Base-by-base conservation (phyloP, 2,797 vertebrate genomes). In the Sebastes nivosus region DNA sequence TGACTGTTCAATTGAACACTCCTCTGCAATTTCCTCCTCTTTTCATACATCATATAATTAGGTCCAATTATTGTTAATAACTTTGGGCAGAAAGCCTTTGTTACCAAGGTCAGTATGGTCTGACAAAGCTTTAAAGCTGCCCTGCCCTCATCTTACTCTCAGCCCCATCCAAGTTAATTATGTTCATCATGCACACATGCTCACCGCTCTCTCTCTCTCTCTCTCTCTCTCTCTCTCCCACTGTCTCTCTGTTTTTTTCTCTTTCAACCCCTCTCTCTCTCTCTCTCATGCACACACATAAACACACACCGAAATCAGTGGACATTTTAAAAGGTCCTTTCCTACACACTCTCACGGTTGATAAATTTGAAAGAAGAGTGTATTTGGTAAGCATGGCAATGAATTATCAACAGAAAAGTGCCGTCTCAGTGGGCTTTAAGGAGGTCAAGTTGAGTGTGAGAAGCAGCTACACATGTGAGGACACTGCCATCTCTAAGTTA, bases 11-110 rank as follows among this genome's bases (percentile, higher is more conserved):
- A 82, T 72, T 65, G 61, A 89, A 89, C 64, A 65, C 75, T 81
- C 77, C 82, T 81, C 88, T 73, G 73, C 89, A 93, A 94, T 93
- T 90, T 93, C 79, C 79, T 75, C 61, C 67, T 88, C 82, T 83
- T 88, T 93, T 89, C 72, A 87, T 82, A 89, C 80, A 81, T 92
- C 83, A 85, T 89, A 92, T 93, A 93, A 93, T 93, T 94, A 91
- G 71, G 69, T 88, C 87, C 87, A 94, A 92, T 94, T 93, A 93
- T 90, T 87, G 89, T 91, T 93, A 90, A 93, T 93, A 92, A 87
- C 81, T 91, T 86, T 89, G 78, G 80, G 81, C 79, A 81, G 83
- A 88, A 88, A 84, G 80, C 79, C 85, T 89, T 93, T 88, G 89
- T 93, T 91, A 80, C 77, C 88, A 93, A 94, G 92, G 92, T 94